phyloP scores from a whole-genome alignment of 2,888 invertebrate genomes.

The Drosophila heteroneura region DNA sequence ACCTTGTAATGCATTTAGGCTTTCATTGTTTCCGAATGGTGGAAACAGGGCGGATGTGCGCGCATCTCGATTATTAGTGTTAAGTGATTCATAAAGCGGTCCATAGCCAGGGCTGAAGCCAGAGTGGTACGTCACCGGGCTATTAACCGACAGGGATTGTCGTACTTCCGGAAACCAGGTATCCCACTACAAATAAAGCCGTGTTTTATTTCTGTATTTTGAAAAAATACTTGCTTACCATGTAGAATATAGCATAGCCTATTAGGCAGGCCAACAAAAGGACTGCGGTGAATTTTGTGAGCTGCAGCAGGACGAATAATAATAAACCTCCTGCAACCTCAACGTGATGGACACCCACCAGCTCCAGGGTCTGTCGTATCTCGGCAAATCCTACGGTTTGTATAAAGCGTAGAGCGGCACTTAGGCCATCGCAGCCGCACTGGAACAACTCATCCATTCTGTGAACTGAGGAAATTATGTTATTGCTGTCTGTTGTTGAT shows the following conservation, averaged over 20 bases:
- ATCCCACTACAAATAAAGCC: conserved; percentile 50
- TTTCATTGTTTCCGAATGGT: conserved; percentile 26
- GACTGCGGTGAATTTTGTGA: conserved; percentile 65
- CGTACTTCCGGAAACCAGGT: conserved; percentile 53
- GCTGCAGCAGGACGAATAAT: conserved; percentile 54
- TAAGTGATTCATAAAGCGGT: conserved; percentile 18
- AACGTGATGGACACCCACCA: conserved; percentile 52
- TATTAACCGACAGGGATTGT: neutral
- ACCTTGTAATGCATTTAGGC: conserved; percentile 13
- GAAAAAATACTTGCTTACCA: conserved; percentile 49
- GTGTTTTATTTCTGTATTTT: neutral
- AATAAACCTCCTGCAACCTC: conserved; percentile 55
- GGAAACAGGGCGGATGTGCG: conserved; percentile 51
- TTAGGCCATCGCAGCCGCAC: conserved; percentile 3
- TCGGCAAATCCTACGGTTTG: conserved; percentile 46
- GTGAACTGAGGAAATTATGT: conserved; percentile 31
- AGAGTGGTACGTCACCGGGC: neutral
- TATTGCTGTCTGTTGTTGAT: conserved; percentile 14
- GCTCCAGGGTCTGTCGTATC: conserved; percentile 59
- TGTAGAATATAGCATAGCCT: conserved; percentile 59
- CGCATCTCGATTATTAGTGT: conserved; percentile 15
- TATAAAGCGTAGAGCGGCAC: conserved; percentile 25
- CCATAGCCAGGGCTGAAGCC: conserved; percentile 14
- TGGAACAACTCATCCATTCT: conserved; percentile 47
- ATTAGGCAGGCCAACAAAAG: conserved; percentile 55